Conservation (phyloP, 2,888 invertebrate genomes). For the Arenicola marina region DNA sequence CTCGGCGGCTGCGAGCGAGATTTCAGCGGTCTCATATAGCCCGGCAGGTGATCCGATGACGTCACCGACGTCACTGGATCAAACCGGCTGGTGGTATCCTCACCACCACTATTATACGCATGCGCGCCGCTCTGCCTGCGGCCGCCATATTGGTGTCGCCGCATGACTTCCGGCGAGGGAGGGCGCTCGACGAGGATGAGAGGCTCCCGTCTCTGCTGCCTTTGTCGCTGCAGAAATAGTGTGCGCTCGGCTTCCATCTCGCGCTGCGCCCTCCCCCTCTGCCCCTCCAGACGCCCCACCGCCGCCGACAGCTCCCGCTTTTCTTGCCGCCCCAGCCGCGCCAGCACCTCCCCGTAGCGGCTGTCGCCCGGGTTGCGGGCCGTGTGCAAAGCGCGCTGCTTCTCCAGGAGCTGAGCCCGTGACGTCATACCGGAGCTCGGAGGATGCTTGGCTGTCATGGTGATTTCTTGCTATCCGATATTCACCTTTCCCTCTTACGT, state of each 20-base stretch:
- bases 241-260: background rate
- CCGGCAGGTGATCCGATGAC: too few relatives aligned
- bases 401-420: background rate
- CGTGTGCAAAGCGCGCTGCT: background rate
- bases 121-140: background rate
- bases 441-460: too few relatives aligned
- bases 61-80: too few relatives aligned
- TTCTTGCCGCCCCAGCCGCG: background rate
- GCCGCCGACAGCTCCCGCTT: background rate
- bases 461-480: too few relatives aligned
- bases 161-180: background rate
- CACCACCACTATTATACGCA: too few relatives aligned
- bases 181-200: slow-evolving; percentile 7
- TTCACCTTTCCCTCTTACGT: too few relatives aligned
- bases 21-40: slow-evolving; percentile 3
- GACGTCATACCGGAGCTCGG: too few relatives aligned
- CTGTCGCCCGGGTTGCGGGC: slow-evolving; percentile 4
- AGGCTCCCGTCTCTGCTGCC: background rate
- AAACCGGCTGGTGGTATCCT: too few relatives aligned
- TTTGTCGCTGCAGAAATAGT: background rate
- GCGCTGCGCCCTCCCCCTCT: background rate
- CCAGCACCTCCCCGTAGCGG: background rate
- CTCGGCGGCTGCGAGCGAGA: background rate
- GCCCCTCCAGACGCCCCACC: background rate
- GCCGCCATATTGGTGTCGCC: background rate